Evolutionary conservation across 1,140 invertebrate species (phyloP), one percentile per base, ranked within the genome.

Genomic region (Pogonus chalceus): DNA sequence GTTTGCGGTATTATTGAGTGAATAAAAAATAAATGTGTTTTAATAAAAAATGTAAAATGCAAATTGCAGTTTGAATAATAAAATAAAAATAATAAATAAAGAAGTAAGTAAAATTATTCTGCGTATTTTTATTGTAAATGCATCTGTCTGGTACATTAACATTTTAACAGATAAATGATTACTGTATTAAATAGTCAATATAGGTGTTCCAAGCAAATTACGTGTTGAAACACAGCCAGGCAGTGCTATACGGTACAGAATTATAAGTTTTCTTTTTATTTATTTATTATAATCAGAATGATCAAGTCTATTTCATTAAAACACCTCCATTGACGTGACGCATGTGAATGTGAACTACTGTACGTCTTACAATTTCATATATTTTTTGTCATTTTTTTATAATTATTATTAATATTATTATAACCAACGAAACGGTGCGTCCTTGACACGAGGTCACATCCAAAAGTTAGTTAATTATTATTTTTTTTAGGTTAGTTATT

Each of bases 191-290:
- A 65, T 69, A 69, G 65, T 69, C 67, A 69, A 66, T 65, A n/a
- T n/a, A 61, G 55, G 65, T 69, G 66, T 68, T 68, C 64, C 67
- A 67, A 69, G 67, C 67, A 59, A 59, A 66, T n/a, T 67, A 63
- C 62, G 67, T 65, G 65, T 62, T 66, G 67, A 69, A 68, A 69
- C 65, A 69, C 67, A 57, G 54, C 57, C 58, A 68, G 67, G 67
- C 67, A 69, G 66, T 68, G 67, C 67, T 68, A 69, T 69, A 68
- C 67, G 60, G 67, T 69, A 67, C 58, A 61, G 56, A 59, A 56
- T n/a, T 57, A 22, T 52, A 18, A 43, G 37, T 31, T 31, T 31
- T 14, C 4, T 31, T 31, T 31, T 31, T 7, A 43, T 12, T 43
- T 43, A 43, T 18, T n/a, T n/a, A n/a, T n/a, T n/a, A n/a, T n/a